Evolutionary conservation across 2,888 invertebrate species (phyloP).

Genomic region (Idaea dimidiata): DNA sequence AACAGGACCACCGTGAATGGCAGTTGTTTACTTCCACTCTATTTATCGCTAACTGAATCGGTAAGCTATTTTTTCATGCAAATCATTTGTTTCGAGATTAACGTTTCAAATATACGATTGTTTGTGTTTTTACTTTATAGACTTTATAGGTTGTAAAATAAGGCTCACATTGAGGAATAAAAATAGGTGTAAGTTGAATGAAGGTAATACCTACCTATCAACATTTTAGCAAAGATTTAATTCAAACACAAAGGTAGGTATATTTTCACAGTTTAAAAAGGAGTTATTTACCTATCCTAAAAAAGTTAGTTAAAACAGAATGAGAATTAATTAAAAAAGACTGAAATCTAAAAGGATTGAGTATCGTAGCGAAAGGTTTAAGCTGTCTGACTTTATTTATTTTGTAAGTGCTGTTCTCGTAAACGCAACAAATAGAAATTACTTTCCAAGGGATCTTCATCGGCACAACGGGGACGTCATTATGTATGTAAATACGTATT

Average conservation of each 20-base stretch:
- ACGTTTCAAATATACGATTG: background rate
- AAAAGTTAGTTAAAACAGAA: background rate
- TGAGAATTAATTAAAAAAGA: conserved; percentile 13
- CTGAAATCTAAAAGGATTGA: background rate
- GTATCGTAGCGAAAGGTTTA: conserved; percentile 22
- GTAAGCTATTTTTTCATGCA: background rate
- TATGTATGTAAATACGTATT: conserved; percentile 51
- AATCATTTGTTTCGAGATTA: background rate
- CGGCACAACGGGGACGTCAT: conserved; percentile 40
- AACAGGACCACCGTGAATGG: background rate
- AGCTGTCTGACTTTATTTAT: conserved; percentile 20
- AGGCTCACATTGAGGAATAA: no score
- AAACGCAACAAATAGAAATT: conserved; percentile 32
- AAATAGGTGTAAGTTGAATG: no score
- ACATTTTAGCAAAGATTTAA: background rate
- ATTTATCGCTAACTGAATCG: conserved; percentile 1
- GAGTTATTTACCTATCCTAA: background rate
- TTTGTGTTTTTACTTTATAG: background rate
- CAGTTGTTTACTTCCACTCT: conserved; percentile 1
- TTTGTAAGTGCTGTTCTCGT: conserved; percentile 24
- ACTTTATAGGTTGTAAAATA: no score
- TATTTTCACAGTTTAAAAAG: background rate
- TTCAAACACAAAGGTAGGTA: background rate
- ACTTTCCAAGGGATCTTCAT: conserved; percentile 30
- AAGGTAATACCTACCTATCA: background rate